Evolutionary conservation across 2,888 invertebrate genomes (phyloP), one percentile per base, ranked within the genome.

Genomic region (Lasioglossum leucozonium): DNA sequence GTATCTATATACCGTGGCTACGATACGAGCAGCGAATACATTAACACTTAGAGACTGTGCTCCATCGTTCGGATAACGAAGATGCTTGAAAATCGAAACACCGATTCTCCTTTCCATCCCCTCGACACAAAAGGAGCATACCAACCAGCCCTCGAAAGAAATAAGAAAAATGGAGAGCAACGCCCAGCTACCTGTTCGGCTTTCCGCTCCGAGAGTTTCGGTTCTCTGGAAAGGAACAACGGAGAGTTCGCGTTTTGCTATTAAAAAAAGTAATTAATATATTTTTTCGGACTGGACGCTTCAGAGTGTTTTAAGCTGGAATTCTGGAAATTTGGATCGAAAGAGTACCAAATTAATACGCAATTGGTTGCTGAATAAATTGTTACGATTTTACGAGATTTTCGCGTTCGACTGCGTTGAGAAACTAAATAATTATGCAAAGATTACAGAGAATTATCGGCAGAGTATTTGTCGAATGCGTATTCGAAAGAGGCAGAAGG

Each of bases 21-120:
- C 51, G 81, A 80, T 75, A 72, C 81, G 72, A 85, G 58, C 77
- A 58, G 62, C 30, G 62, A 62, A 62, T 62, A 30, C 62, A 62
- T 30, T 62, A 62, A 30, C 62, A 30, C 62, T 62, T 62, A 13
- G 30, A 30, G 11, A 62, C 30, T 62, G 26, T 26, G 58, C 30
- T 62, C 16, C 22, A 51, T n/a, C 58, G 58, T 58, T 58, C 58
- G 58, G 5, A 62, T 30, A 30, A 62, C 58, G 30, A 30, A 30
- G 62, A 30, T 30, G 62, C 30, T 30, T 16, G 13, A 62, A 62
- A 62, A 62, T 62, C 62, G 26, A 62, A 26, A 62, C 26, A 2
- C 30, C 30, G 62, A 62, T 30, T 2, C 62, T 16, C 30, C 16
- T 62, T 16, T 30, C 26, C 16, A 16, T 30, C 26, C 30, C 30